These are phyloP conservation scores for Holotrichia oblita DNA, from an alignment of 1,140 invertebrate species.

Conservation along the genomic window DNA sequence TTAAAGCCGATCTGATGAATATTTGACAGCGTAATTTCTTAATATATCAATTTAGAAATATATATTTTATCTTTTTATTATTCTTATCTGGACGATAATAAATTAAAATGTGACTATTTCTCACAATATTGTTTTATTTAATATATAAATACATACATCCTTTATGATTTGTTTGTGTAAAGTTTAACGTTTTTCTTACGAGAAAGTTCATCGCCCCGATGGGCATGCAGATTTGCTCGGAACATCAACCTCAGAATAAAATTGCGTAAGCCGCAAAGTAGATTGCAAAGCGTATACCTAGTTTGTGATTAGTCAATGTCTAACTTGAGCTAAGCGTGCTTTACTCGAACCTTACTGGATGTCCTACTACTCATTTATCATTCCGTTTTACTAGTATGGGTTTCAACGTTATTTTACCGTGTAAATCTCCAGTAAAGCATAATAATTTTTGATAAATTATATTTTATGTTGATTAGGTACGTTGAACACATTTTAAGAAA, in stretches of 20 bases:
- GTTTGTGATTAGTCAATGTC: conserved; percentile 12
- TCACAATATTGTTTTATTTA: not conserved
- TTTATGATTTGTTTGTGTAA: not conserved
- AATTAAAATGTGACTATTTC: not conserved
- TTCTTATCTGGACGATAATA: not conserved
- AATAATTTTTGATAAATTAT: conserved; percentile 9
- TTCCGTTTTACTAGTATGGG: not conserved
- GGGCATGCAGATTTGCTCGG: not conserved
- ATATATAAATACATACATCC: not conserved
- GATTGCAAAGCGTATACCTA: conserved; percentile 9
- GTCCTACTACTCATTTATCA: conserved; percentile 11
- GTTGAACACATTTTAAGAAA: not conserved
- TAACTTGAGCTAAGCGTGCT: not conserved
- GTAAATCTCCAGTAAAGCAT: not conserved
- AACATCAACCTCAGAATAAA: not conserved
- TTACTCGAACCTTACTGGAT: not conserved
- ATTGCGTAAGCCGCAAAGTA: conserved; percentile 16
- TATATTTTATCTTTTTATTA: not conserved
- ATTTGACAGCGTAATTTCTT: not conserved
- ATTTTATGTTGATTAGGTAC: not conserved
- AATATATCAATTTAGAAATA: not conserved
- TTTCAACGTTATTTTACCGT: not conserved
- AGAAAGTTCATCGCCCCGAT: not conserved
- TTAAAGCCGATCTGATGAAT: not conserved
- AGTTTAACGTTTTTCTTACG: not conserved